These are phyloP conservation scores for Cacatua alba DNA, from an alignment of 2,113 vertebrate genomes.

Conservation along the genomic window DNA sequence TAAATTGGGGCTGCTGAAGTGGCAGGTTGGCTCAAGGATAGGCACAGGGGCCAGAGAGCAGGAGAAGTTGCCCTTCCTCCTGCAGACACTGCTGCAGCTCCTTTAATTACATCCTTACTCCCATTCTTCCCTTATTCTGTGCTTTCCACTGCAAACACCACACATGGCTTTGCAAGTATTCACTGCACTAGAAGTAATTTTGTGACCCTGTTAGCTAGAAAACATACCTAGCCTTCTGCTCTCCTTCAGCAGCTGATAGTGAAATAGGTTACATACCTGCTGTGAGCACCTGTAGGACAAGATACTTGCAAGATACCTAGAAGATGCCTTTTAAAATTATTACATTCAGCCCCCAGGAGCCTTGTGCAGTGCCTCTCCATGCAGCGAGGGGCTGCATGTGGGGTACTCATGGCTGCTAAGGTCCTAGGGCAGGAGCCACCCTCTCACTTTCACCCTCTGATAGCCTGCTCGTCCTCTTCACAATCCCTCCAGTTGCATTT, in stretches of 20 bases:
- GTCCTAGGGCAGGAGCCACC: background rate
- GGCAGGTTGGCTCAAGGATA: background rate
- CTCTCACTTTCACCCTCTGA: background rate
- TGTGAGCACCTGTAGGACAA: background rate
- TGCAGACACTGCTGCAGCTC: background rate
- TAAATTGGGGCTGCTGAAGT: background rate
- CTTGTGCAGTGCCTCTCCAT: background rate
- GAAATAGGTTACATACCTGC: background rate
- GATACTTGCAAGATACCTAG: background rate
- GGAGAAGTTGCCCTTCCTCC: background rate
- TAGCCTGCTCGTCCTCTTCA: rapidly evolving
- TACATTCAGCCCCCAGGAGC: background rate
- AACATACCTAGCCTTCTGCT: background rate
- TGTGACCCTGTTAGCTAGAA: background rate
- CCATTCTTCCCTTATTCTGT: background rate
- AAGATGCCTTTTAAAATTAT: background rate
- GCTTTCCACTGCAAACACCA: background rate
- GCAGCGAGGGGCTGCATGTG: rapidly evolving
- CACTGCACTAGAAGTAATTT: background rate
- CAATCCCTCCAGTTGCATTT: background rate
- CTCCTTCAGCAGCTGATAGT: background rate
- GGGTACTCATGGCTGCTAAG: background rate
- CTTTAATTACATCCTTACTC: background rate
- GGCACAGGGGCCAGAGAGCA: background rate
- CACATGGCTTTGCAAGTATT: background rate